Evolutionary conservation across 2,113 vertebrate genomes (phyloP), one percentile per base, ranked within the genome.

Genomic region (Crypturellus undulatus): DNA sequence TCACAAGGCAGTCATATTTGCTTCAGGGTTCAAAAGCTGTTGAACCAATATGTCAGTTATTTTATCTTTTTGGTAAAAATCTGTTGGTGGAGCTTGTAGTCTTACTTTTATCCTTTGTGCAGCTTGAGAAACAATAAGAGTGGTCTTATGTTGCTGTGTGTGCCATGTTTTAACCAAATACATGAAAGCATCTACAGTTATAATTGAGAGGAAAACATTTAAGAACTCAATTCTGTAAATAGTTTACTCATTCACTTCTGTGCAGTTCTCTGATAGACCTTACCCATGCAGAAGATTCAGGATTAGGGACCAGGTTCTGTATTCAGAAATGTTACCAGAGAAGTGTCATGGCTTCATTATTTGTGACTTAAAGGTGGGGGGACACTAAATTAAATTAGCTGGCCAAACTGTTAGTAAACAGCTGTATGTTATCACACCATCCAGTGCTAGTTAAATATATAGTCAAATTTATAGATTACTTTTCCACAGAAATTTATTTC

Each of bases 121-220:
- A 45, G 24, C 12, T 43, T 30, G 42, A 65, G 58, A 73, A 82
- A 51, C 42, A 4, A 45, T 16, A 5, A 34, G 14, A 62, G 17
- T 67, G 17, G 18, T 40, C 16, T 25, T 8, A 22, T 2, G 26
- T 38, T 80, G 34, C 9, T 7, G 5, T 8, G 16, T 12, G 45
- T 20, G 7, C 42, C 18, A 21, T 52, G 19, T 65, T 86, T 70
- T 40, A 73, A 12, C 4, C 9, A 49, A 80, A 49, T 5, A 47
- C 2, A 17, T 9, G n/a, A 36, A 13, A 0, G 6, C 2, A 8
- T 18, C 32, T 72, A 30, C 15, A 25, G 59, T 20, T 1, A 1
- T 14, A 38, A 71, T 2, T 26, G 8, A 47, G 20, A 9, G 21
- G 62, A 47, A 51, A 43, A 45, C 22, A 45, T 18, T 40, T n/a